These are phyloP conservation scores for Himalopsyche phryganea DNA, from an alignment of 1,140 invertebrate species.

Conservation along the genomic window DNA sequence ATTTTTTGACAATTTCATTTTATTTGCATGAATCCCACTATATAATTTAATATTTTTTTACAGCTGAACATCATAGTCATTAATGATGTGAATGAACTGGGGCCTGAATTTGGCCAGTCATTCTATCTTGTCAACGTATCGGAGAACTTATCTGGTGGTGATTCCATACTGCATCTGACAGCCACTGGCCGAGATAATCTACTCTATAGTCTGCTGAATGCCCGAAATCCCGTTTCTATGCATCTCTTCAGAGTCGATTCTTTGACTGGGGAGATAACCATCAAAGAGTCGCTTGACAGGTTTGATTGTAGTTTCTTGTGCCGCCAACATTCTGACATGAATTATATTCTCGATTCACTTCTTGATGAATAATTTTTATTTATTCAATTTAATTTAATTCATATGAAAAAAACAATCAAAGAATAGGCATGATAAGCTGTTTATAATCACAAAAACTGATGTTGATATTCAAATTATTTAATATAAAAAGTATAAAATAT, in stretches of 20 bases:
- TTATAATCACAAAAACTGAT: too few species aligned
- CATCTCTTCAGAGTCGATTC: slow-evolving; percentile 79
- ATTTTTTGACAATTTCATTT: too few species aligned
- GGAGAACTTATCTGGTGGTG: slow-evolving; percentile 53
- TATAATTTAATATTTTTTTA: too few species aligned
- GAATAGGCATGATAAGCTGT: too few species aligned
- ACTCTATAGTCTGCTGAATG: slow-evolving; percentile 73
- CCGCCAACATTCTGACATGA: too few species aligned
- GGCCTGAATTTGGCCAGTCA: slow-evolving; percentile 68
- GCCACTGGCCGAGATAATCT: slow-evolving; percentile 49
- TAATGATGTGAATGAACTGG: slow-evolving; percentile 77
- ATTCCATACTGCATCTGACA: slow-evolving; percentile 12
- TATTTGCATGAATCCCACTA: too few species aligned
- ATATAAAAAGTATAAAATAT: too few species aligned
- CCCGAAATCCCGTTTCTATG: slow-evolving; percentile 69
- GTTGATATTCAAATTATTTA: too few species aligned
- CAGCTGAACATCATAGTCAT: slow-evolving; percentile 70
- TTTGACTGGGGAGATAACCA: slow-evolving; percentile 66
- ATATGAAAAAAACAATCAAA: too few species aligned
- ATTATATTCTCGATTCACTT: too few species aligned
- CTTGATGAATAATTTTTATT: too few species aligned
- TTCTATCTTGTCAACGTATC: slow-evolving; percentile 73
- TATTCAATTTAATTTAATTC: too few species aligned
- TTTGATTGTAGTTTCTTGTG: neutral
- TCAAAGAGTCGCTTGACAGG: slow-evolving; percentile 70